phyloP scores from a whole-genome alignment of 2,888 invertebrate genomes.

The Cantharis flavilabris region DNA sequence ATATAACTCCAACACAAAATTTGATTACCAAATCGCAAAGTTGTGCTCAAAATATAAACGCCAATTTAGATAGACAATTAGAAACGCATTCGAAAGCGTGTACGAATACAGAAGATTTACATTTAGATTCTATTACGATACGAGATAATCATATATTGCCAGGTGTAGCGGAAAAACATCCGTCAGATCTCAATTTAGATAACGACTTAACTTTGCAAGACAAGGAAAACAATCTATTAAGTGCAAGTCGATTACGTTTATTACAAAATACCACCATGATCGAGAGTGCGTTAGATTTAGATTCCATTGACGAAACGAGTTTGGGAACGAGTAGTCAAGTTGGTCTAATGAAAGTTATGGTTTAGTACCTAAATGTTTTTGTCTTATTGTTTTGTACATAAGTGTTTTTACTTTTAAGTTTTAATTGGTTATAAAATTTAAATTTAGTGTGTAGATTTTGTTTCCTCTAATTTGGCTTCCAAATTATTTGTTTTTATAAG shows the following conservation, averaged over 20 bases:
- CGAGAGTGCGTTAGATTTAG: slow-evolving; percentile 85
- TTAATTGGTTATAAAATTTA: not conserved
- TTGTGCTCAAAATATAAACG: slow-evolving; percentile 47
- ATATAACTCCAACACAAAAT: slow-evolving; percentile 39
- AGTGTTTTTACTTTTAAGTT: slow-evolving; percentile 3
- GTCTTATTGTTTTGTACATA: not conserved
- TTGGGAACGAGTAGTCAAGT: slow-evolving; percentile 71
- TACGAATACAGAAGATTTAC: slow-evolving; percentile 60
- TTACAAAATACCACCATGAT: slow-evolving; percentile 90
- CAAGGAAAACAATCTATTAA: slow-evolving; percentile 59
- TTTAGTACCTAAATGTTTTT: slow-evolving; percentile 8
- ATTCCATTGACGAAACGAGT: slow-evolving; percentile 79
- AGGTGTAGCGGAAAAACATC: slow-evolving; percentile 41
- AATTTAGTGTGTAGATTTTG: not conserved
- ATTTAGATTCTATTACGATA: slow-evolving; percentile 58
- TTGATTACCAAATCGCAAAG: slow-evolving; percentile 49
- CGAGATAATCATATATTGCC: slow-evolving; percentile 49
- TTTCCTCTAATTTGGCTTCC: slow-evolving; percentile 3
- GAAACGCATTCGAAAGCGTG: slow-evolving; percentile 28
- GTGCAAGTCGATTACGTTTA: slow-evolving; percentile 75
- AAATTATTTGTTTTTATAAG: not conserved
- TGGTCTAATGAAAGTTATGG: slow-evolving; percentile 63
- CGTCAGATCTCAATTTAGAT: slow-evolving; percentile 45
- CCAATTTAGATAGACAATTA: slow-evolving; percentile 18
- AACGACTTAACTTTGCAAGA: slow-evolving; percentile 54